phyloP scores from a whole-genome alignment of 2,113 vertebrate species.

The Bubo blakistoni region DNA sequence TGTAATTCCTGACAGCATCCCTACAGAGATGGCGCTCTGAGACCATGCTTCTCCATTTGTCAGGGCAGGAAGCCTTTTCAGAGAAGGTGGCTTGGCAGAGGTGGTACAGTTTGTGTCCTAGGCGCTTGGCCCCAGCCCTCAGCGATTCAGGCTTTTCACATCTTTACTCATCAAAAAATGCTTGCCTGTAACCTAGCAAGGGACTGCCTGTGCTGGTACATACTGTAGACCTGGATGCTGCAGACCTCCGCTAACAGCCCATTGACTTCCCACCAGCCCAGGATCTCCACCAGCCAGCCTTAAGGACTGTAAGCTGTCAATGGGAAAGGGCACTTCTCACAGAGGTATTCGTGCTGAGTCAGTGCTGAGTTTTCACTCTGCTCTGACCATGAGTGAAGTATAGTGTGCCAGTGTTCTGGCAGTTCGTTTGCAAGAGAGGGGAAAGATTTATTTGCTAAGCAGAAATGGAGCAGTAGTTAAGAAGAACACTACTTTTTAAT shows the following conservation, averaged over 20 bases:
- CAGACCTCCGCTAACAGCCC: not conserved
- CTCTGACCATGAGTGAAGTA: accelerated
- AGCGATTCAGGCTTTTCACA: accelerated
- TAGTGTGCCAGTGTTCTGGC: not conserved
- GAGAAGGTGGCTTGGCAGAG: not conserved
- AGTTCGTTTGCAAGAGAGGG: not conserved
- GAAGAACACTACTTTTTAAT: not conserved
- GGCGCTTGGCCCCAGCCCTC: not conserved
- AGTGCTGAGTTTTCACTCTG: not conserved
- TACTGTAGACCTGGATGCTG: not conserved
- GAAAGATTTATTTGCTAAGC: not conserved
- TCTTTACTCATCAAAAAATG: not conserved
- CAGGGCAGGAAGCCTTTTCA: not conserved
- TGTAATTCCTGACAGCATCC: not conserved
- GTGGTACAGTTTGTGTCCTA: not conserved
- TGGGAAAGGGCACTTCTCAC: not conserved
- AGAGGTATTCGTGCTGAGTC: not conserved
- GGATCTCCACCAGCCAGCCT: not conserved
- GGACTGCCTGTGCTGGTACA: not conserved
- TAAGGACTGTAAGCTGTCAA: not conserved
- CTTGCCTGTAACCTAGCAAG: not conserved
- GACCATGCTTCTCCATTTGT: not conserved
- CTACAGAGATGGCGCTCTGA: not conserved
- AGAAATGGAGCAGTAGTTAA: not conserved
- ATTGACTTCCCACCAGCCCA: not conserved